These are phyloP conservation scores for Trematocara variabile DNA, from an alignment of 2,113 vertebrate species.

Conservation along the genomic window DNA sequence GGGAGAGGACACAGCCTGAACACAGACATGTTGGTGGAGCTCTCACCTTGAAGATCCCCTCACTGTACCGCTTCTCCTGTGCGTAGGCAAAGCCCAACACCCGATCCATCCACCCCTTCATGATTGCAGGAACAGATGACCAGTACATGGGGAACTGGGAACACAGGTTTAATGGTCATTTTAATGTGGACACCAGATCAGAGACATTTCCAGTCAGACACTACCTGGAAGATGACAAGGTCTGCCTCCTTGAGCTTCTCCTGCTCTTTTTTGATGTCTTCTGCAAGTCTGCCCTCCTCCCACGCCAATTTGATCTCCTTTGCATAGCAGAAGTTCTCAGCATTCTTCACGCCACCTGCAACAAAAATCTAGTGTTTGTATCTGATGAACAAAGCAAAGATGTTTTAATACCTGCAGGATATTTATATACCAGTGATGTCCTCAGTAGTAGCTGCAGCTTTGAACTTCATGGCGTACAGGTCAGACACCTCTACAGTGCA, in stretches of 20 bases:
- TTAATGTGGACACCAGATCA: accelerated
- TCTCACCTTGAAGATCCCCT: too few relatives aligned
- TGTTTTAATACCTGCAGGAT: accelerated
- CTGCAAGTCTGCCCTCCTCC: conserved; percentile 69
- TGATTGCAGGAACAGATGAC: too few relatives aligned
- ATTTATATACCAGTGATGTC: conserved; percentile 70
- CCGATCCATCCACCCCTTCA: too few relatives aligned
- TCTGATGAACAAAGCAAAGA: neutral
- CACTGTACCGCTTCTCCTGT: too few relatives aligned
- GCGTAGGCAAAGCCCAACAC: too few relatives aligned
- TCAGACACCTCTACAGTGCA: conserved; percentile 76
- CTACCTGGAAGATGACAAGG: conserved; percentile 82
- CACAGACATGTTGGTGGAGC: too few relatives aligned
- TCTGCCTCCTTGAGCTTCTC: conserved; percentile 74
- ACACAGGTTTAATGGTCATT: neutral
- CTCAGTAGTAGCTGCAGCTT: conserved; percentile 70
- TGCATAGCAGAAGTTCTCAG: conserved; percentile 68
- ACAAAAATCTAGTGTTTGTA: accelerated
- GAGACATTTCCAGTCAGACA: accelerated
- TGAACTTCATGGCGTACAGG: conserved; percentile 78
- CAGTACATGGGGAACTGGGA: too few relatives aligned
- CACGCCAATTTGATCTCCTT: conserved; percentile 65
- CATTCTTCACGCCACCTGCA: conserved; percentile 62
- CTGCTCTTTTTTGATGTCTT: conserved; percentile 76
- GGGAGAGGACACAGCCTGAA: too few relatives aligned